phyloP scores from a whole-genome alignment of 2,113 vertebrate species.

The Antechinus stuartii region DNA sequence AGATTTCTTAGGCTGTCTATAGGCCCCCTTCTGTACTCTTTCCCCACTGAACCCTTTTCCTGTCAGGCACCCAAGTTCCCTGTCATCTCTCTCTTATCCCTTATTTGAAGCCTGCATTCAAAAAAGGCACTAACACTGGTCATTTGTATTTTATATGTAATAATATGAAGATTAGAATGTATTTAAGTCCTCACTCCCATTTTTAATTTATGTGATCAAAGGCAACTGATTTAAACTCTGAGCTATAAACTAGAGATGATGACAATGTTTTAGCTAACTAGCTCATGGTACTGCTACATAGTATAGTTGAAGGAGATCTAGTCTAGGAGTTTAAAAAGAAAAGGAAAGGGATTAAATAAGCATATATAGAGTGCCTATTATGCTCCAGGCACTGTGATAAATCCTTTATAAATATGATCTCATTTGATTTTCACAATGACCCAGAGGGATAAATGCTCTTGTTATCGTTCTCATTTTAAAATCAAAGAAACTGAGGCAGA shows the following conservation, averaged over 20 bases:
- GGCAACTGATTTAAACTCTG: background rate
- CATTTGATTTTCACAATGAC: background rate
- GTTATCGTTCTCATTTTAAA: background rate
- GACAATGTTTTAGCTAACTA: background rate
- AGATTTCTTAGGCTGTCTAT: background rate
- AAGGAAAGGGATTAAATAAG: background rate
- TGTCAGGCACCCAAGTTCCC: background rate
- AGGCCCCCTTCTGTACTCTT: background rate
- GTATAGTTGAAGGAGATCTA: background rate
- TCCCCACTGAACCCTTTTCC: background rate
- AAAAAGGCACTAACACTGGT: background rate
- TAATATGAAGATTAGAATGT: background rate
- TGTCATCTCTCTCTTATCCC: background rate
- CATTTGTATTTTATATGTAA: background rate
- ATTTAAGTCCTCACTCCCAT: background rate
- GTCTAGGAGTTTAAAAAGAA: background rate
- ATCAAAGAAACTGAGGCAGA: background rate
- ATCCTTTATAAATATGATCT: background rate
- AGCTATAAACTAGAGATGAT: background rate
- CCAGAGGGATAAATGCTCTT: background rate
- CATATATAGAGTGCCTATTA: background rate
- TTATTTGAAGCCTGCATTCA: background rate
- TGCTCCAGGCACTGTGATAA: background rate
- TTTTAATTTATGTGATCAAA: background rate
- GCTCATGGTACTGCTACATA: background rate